A percentile compares a stretch with the other conserved stretches of the same genome.
These are phyloP conservation scores for Netelia fuscicornis DNA, from an alignment of 2,888 invertebrate species.

Conservation along the genomic window DNA sequence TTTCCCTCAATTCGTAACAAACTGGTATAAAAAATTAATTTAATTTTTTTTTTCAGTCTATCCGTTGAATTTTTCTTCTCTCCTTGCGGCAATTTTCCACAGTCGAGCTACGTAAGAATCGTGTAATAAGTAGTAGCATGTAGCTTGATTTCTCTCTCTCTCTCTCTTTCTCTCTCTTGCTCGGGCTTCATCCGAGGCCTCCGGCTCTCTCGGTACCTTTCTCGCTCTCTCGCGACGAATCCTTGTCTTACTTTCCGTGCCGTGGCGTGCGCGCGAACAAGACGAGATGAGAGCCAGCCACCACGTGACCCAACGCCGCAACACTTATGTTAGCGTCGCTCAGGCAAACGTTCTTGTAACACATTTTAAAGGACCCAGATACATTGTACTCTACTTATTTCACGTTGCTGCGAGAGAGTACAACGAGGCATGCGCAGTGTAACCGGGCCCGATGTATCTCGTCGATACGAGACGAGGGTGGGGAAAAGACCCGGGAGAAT, in stretches of 20 bases:
- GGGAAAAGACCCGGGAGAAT: constrained; percentile 59
- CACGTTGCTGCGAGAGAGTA: constrained; percentile 34
- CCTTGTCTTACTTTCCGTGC: constrained; percentile 77
- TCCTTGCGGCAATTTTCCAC: constrained; percentile 6
- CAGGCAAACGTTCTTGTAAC: constrained; percentile 77
- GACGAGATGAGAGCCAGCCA: constrained; percentile 54
- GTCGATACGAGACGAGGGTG: constrained; percentile 62
- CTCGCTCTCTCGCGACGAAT: constrained; percentile 64
- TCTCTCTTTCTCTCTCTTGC: neutral
- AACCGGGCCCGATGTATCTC: constrained; percentile 37
- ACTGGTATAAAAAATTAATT: neutral
- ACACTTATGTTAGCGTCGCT: constrained; percentile 58
- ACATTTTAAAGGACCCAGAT: constrained; percentile 78
- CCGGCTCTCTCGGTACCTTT: constrained; percentile 15
- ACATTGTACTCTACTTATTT: constrained; percentile 60
- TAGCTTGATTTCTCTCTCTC: constrained; percentile 12
- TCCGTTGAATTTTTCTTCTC: neutral
- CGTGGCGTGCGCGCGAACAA: constrained; percentile 36
- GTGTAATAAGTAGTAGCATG: constrained; percentile 1
- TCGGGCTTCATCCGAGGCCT: constrained; percentile 37
- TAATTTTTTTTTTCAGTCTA: neutral
- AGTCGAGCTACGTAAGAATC: constrained; percentile 19
- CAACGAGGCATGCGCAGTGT: constrained; percentile 13
- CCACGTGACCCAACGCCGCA: constrained; percentile 67
- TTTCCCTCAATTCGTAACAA: neutral